Percentiles rank a stretch among this genome's conserved stretches.
These are phyloP conservation scores for Orycteropus afer DNA, from an alignment of 2,113 vertebrate species.

Conservation along the genomic window DNA sequence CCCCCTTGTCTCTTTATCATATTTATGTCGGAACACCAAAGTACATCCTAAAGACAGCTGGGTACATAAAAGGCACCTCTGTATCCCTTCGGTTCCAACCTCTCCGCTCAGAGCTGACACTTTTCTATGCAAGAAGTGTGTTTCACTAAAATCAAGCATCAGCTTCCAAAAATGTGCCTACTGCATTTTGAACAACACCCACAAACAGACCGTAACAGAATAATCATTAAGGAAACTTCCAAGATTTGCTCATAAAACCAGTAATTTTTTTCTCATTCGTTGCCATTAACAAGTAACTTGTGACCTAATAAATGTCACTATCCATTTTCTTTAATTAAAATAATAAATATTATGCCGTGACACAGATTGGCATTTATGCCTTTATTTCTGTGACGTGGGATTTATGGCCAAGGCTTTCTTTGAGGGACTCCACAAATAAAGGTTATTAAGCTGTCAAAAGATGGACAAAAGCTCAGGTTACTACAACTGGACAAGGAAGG, in stretches of 20 bases:
- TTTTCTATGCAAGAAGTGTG: background rate
- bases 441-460: constrained; percentile 93
- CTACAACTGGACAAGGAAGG: constrained; percentile 92
- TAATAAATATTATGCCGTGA: constrained; percentile 95
- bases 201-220: constrained; percentile 75
- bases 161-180: constrained; percentile 2
- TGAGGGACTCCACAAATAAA: constrained; percentile 96
- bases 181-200: background rate
- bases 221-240: constrained; percentile 83
- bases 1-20: background rate
- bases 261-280: constrained; percentile 84
- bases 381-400: constrained; percentile 90
- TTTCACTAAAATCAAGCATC: background rate
- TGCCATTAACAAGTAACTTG: constrained; percentile 92
- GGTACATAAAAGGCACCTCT: background rate
- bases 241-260: constrained; percentile 87
- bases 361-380: constrained; percentile 93
- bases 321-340: constrained; percentile 98
- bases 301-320: constrained; percentile 94
- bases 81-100: background rate
- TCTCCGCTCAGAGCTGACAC: background rate
- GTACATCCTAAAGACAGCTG: background rate
- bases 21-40: background rate
- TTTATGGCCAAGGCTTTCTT: constrained; percentile 92
- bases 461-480: constrained; percentile 93